Base-by-base conservation (phyloP, 2,797 vertebrate genomes). In the Mus spretus region DNA sequence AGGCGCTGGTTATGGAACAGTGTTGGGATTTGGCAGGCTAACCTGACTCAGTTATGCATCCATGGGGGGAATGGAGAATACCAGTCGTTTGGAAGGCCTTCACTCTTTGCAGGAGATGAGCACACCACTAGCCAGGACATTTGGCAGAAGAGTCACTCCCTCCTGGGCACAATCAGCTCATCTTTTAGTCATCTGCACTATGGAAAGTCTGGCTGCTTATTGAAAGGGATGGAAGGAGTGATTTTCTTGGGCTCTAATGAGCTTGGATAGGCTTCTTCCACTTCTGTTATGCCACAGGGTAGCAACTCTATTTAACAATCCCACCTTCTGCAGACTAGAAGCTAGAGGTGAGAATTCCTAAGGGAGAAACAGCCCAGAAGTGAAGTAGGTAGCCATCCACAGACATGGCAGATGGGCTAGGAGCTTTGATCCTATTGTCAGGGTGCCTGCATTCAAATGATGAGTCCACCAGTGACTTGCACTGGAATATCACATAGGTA, bases 181-280 rank as follows among this genome's bases (percentile, higher is more conserved):
- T 97, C 95, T 26, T 96, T 96, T 97, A 97, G 91, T 96, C 79
- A 91, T 86, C 86, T 83, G 59, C 74, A 78, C 65, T 92, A 90
- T 93, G 95, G 97, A 97, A 96, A 94, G 67, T 94, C 94, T 97
- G 96, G 96, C 94, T 91, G 92, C 67, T 91, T 93, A 63, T 63
- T 95, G 92, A 89, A 96, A 96, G 47, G 85, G 81, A 96, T 77
- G 79, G 94, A 94, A 96, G 86, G 88, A 94, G 93, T 96, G 93
- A 96, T 95, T 96, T 97, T 95, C 87, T 90, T 97, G 88, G 84
- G 93, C 70, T 96, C 85, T 80, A 82, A 78, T 84, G 75, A 44
- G 96, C 81, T 95, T 89, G 90, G 63, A 93, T 82, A 93, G 79
- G 47, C 40, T 91, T 91, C 88, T 77, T 90, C 93, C 96, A 96